phyloP scores from a whole-genome alignment of 2,888 invertebrate species.

The Ceraclea dissimilis region DNA sequence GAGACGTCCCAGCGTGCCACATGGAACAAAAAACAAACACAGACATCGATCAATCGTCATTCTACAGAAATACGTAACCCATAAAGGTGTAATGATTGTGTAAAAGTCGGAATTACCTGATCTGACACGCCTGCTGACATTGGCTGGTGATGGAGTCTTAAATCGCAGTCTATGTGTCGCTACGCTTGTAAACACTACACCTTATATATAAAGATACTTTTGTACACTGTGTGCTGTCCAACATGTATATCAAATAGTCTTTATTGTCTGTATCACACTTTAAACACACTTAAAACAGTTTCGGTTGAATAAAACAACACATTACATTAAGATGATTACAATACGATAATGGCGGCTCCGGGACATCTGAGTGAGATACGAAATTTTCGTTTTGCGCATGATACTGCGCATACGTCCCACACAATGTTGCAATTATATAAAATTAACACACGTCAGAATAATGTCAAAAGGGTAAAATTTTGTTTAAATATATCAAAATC shows the following conservation, averaged over 20 bases:
- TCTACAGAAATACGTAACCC: not conserved
- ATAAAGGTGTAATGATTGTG: not conserved
- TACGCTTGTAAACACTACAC: constrained; percentile 43
- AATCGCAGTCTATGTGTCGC: constrained; percentile 50
- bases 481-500: no score
- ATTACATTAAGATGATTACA: not conserved
- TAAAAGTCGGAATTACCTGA: constrained; percentile 54
- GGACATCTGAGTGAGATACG: not conserved
- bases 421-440: no score
- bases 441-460: no score
- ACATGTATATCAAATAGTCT: constrained; percentile 34
- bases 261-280: constrained; percentile 36
- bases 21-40: constrained; percentile 36
- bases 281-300: not conserved
- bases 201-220: constrained; percentile 42
- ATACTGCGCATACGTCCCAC: not conserved
- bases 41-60: constrained; percentile 22
- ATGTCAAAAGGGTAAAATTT: no score
- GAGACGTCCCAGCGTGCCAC: constrained; percentile 49
- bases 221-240: constrained; percentile 44
- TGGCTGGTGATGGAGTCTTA: constrained; percentile 47
- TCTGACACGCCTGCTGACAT: constrained; percentile 90
- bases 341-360: not conserved
- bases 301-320: not conserved
- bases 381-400: not conserved